Base-by-base conservation (phyloP, 2,797 vertebrate genomes). In the Ptychobarbus kaznakovi region DNA sequence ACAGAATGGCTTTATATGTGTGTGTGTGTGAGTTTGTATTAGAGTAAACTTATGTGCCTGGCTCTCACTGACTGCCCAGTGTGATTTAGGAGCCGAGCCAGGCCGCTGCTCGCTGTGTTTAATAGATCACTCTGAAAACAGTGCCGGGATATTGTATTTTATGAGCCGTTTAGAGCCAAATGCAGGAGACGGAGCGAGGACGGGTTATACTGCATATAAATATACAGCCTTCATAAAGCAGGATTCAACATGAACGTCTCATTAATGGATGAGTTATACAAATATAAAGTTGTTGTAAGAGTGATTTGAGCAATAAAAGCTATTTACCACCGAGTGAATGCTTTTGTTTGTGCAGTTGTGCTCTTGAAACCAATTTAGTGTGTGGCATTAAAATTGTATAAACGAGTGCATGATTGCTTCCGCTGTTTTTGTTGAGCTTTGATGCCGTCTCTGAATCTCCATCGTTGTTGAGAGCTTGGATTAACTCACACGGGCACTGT, bases 101-200 rank as follows among this genome's bases (percentile, higher is more conserved):
- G 13, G 13, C 35, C 66, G 2, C 22, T 2, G 25, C 40, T 76
- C 16, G 6, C 72, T 44, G 38, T 78, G 38, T 70, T 79, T 84
- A 72, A 79, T 70, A 79, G 51, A 84, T 84, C 51, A 46, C 10
- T 79, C 51, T 70, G 75, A 84, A 84, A 79, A 56, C 65, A n/a
- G n/a, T 35, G 49, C 74, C 6, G 18, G 38, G 51, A 79, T 61
- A 84, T 42, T 28, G 28, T 78, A 16, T 56, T 84, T 79, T 79
- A 84, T 72, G 75, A 79, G 65, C 38, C 25, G 15, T 84, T 79
- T 84, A 79, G 28, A 79, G 51, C 51, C 75, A 70, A 46, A 61
- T n/a, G 28, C 75, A 25, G 11, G 65, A 78, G 83, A 84, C 11
- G n/a, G 49, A 53, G 44, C 1, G 28, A 66, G 56, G 32, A 77